Evolutionary conservation across 2,888 invertebrate species (phyloP), one percentile per base, ranked within the genome.

Genomic region (Trichogramma dendrolimi): DNA sequence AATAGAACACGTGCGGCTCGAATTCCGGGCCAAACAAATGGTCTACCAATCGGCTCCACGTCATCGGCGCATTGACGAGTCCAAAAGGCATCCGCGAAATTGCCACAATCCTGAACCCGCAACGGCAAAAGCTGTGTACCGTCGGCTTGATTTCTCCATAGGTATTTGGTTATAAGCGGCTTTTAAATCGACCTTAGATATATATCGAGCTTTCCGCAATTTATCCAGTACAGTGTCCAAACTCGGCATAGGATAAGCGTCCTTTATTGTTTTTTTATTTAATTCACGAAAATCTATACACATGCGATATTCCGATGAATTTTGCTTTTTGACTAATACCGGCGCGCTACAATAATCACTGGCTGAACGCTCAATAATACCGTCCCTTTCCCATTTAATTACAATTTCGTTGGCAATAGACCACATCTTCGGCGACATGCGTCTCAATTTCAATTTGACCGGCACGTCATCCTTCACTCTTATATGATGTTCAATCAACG

Each of bases 211-310:
- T n/a, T n/a, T n/a, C n/a, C n/a, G n/a, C n/a, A n/a, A n/a, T n/a
- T n/a, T n/a, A n/a, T n/a, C n/a, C n/a, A n/a, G n/a, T n/a, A n/a
- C n/a, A n/a, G n/a, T n/a, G n/a, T n/a, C n/a, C n/a, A n/a, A n/a
- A n/a, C n/a, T n/a, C n/a, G n/a, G n/a, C n/a, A n/a, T n/a, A n/a
- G 38, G 50, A 5, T 57, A 50, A 27, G 49, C 43, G 4, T 57
- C 38, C 8, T 8, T 41, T 6, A 8, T 8, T 10, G 43, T 50
- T 6, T n/a, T 1, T 6, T 57, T 50, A 14, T 57, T 57, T 0
- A 57, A 7, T 14, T 57, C 57, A 5, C 57, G 8, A 43, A 27
- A 57, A 50, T 57, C 50, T 4, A 54, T 48, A 48, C 54, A 59
- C 7, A 54, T 47, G 4, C 46, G 42, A 14, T 10, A 41, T n/a